phyloP scores from a whole-genome alignment of 2,797 vertebrate genomes.

The Tragopan temminckii region DNA sequence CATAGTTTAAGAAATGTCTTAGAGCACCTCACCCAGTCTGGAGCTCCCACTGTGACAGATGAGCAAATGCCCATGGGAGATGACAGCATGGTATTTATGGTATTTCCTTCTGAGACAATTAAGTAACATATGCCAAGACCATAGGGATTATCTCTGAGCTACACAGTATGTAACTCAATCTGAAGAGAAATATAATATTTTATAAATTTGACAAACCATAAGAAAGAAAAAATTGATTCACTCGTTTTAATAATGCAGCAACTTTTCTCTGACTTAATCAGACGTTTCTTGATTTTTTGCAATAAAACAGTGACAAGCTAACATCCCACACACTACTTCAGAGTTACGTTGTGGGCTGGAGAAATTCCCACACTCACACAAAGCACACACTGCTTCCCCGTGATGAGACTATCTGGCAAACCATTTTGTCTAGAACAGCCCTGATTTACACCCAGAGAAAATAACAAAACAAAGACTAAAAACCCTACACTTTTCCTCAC shows the following conservation, averaged over 20 bases:
- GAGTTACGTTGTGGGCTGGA: not conserved
- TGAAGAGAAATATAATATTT: conserved; percentile 87
- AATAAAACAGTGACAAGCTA: conserved; percentile 55
- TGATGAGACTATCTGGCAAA: not conserved
- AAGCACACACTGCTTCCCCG: not conserved
- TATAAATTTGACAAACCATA: conserved; percentile 86
- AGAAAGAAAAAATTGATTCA: conserved; percentile 76
- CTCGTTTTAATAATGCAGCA: conserved; percentile 77
- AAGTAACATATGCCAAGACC: conserved; percentile 90
- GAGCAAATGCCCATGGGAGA: conserved; percentile 87
- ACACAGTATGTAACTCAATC: conserved; percentile 84
- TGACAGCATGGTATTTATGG: conserved; percentile 89
- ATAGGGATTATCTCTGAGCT: conserved; percentile 88
- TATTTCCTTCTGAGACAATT: conserved; percentile 90
- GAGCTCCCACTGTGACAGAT: conserved; percentile 87
- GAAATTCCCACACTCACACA: not conserved
- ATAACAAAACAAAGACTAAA: not conserved
- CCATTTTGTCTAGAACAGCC: not conserved
- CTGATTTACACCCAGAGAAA: not conserved
- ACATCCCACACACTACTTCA: conserved; percentile 3
- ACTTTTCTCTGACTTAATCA: conserved; percentile 73
- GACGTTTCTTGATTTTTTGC: conserved; percentile 47
- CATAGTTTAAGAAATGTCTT: conserved; percentile 86
- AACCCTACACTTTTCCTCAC: accelerated
- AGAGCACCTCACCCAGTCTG: conserved; percentile 88